These are phyloP conservation scores for Sterna hirundo DNA, from an alignment of 2,113 vertebrate species.

Conservation along the genomic window DNA sequence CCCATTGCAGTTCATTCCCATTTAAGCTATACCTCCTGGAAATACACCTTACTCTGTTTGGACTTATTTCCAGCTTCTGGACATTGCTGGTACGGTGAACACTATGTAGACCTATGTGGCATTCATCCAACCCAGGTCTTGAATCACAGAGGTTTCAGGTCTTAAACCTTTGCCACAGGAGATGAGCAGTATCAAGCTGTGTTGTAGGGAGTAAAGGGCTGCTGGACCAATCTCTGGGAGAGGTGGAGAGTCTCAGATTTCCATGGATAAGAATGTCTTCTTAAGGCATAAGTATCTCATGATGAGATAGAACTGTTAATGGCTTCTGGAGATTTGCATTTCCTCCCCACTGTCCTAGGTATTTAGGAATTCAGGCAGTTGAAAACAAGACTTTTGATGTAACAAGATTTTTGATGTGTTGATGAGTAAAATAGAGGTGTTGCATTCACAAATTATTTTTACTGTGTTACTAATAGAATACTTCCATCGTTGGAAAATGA, in stretches of 20 bases:
- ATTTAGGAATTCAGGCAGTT: neutral
- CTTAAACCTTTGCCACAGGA: neutral
- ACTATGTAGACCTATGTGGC: neutral
- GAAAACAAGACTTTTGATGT: neutral
- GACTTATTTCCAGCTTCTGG: neutral
- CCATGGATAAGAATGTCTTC: neutral
- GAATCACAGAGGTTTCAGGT: neutral
- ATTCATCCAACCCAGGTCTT: neutral
- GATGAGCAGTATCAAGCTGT: neutral
- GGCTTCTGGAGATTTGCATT: neutral
- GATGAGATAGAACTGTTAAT: neutral
- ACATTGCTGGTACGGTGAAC: neutral
- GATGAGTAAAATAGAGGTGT: neutral
- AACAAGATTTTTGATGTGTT: neutral
- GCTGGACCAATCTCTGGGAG: neutral
- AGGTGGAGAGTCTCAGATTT: neutral
- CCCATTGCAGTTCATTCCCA: neutral
- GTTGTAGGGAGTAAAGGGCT: neutral
- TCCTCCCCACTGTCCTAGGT: neutral
- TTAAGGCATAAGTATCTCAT: neutral
- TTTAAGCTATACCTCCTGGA: neutral
- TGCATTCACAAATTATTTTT: neutral
- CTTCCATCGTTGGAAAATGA: neutral
- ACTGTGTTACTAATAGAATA: neutral
- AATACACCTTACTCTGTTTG: neutral